Percentiles rank a stretch among this genome's conserved stretches.
Evolutionary conservation across 2,797 vertebrate species (phyloP).

Genomic region (Potorous gilbertii): DNA sequence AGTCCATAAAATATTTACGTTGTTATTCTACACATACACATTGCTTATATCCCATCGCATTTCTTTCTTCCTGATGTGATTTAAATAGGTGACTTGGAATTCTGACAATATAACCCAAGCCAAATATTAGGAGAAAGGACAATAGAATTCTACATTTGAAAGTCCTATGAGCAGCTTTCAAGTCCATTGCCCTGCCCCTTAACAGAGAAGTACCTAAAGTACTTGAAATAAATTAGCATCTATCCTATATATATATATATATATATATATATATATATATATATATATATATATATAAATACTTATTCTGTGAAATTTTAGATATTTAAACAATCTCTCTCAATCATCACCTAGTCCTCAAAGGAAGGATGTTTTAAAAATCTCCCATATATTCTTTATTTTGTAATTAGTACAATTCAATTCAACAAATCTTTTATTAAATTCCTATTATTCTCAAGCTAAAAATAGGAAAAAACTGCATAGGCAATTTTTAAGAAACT

Average conservation of each 20-base stretch:
- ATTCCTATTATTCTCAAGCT: neutral
- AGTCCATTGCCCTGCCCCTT: neutral
- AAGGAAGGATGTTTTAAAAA: slow-evolving; percentile 26
- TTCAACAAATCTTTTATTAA: neutral
- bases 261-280: neutral
- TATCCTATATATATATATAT: neutral
- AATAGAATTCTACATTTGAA: slow-evolving; percentile 2
- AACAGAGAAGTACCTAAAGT: neutral
- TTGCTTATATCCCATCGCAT: slow-evolving; percentile 52
- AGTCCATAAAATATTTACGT: slow-evolving; percentile 76
- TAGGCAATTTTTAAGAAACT: neutral
- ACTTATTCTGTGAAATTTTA: neutral
- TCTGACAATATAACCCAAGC: slow-evolving; percentile 52
- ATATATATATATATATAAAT: neutral
- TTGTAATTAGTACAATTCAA: neutral
- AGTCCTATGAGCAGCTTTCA: neutral
- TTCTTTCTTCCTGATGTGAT: slow-evolving; percentile 57
- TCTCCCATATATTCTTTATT: neutral
- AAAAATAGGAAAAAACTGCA: neutral
- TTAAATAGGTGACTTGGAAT: slow-evolving; percentile 68
- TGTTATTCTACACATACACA: slow-evolving; percentile 57
- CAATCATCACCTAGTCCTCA: neutral
- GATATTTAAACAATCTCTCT: neutral
- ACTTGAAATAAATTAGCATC: neutral
- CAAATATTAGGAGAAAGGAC: slow-evolving; percentile 31